Evolutionary conservation across 2,797 vertebrate genomes (phyloP).

Genomic region (Antennarius maculatus): DNA sequence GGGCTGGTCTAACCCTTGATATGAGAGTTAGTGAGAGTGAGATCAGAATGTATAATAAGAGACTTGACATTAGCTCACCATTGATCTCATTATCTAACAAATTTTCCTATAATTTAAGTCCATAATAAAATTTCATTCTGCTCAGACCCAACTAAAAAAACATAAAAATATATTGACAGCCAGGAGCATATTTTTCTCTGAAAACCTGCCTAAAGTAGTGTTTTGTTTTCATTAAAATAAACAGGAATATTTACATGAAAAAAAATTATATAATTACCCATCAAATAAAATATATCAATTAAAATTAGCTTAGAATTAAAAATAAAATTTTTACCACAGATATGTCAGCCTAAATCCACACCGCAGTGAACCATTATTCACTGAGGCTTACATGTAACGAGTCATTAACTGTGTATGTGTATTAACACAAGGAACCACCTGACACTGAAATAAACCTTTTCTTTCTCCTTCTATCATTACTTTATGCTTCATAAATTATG

Average conservation of each 20-base stretch:
- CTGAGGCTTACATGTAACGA: background rate
- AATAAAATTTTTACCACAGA: too few species aligned
- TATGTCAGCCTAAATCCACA: too few species aligned
- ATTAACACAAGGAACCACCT: background rate
- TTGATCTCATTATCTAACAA: conserved; percentile 22
- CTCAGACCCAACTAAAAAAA: background rate
- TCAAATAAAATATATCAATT: too few species aligned
- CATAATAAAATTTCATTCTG: background rate
- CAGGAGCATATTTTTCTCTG: background rate
- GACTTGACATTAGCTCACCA: conserved; percentile 36
- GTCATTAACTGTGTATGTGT: too few species aligned
- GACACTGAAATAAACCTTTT: background rate
- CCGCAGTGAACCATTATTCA: background rate
- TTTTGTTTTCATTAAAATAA: too few species aligned
- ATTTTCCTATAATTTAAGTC: conserved; percentile 5
- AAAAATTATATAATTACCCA: too few species aligned
- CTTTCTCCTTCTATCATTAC: background rate
- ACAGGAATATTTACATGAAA: too few species aligned
- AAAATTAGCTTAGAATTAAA: too few species aligned
- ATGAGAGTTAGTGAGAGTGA: conserved; percentile 49
- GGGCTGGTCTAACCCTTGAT: conserved; percentile 57
- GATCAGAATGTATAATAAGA: conserved; percentile 49
- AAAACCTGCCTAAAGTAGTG: background rate
- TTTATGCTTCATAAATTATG: conserved; percentile 15
- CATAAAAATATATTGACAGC: conserved; percentile 1